Base-by-base conservation (phyloP, 2,888 invertebrate species). In the Cylindroiulus punctatus region DNA sequence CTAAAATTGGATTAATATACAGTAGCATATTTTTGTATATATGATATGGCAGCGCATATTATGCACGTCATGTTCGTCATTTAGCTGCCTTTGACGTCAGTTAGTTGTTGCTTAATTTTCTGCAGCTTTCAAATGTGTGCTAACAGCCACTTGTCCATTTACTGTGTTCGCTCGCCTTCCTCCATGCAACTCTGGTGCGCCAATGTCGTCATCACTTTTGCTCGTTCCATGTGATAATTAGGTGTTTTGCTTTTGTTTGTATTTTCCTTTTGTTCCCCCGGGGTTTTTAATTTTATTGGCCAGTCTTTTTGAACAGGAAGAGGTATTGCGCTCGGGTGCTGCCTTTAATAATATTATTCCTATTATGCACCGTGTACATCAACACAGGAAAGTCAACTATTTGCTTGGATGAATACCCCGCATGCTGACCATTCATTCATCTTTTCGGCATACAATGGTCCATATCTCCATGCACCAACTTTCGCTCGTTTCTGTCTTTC, bases 231-330 rank as follows among this genome's bases (percentile, higher is more conserved):
- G 76, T 76, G 76, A 76, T 76, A 76, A 76, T 76, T 76, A 76
- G 76, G 76, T 76, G 76, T 76, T 76, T 76, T 76, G 76, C 76
- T 76, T 76, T 76, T 76, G 76, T 76, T 76, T 76, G 76, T 76
- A 30, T 30, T 76, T 76, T 76, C 30, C 76, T 76, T 76, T 76
- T 76, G 76, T 76, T 32, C 30, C 76, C 52, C 30, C 30, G 14
- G 30, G 12, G 76, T 76, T 76, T 76, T 76, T 76, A 76, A 76
- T 76, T 76, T 76, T 76, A 76, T 76, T 76, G 76, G 76, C 30
- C 32, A 76, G 76, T 76, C 76, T 30, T 76, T 65, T 30, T 76
- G 76, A 76, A 76, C 76, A 76, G 76, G 76, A 76, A 76, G 76
- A 76, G 76, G 76, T 76, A 76, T 76, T 30, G 76, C 76, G 76